Percentiles rank a stretch among this genome's conserved stretches.
These are phyloP conservation scores for Doryteuthis pealeii DNA, from an alignment of 1,140 invertebrate genomes.

Conservation along the genomic window DNA sequence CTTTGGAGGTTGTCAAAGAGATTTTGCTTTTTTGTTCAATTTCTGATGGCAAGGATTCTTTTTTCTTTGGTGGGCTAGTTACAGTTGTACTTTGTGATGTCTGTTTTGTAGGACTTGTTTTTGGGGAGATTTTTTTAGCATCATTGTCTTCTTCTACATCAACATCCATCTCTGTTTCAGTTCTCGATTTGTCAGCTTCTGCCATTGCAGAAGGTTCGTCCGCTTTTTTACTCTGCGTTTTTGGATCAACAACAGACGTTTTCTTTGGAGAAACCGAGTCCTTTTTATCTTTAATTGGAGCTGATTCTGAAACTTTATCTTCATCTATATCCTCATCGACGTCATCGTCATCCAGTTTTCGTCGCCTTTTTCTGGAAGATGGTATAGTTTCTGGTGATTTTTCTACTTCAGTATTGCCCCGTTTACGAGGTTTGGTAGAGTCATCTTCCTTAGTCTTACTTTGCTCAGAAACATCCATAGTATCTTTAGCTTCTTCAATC, in stretches of 20 bases:
- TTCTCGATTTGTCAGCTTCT: not conserved
- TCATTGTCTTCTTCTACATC: not conserved
- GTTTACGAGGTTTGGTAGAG: not conserved
- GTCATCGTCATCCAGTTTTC: too few species aligned
- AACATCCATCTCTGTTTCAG: conserved; percentile 2
- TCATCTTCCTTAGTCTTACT: not conserved
- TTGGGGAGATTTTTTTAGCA: not conserved
- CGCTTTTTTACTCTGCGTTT: too few species aligned
- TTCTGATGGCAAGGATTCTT: too few species aligned
- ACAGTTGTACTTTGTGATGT: not conserved
- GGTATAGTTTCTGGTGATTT: not conserved
- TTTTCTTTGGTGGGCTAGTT: not conserved
- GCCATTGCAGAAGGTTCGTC: too few species aligned
- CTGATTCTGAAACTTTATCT: not conserved
- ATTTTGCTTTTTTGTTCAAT: too few species aligned
- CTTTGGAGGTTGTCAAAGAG: too few species aligned
- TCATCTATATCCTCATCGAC: not conserved
- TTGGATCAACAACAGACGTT: not conserved
- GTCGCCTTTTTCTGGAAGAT: not conserved
- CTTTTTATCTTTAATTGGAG: not conserved
- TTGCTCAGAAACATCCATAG: not conserved
- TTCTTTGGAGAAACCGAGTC: not conserved
- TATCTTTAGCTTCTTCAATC: not conserved
- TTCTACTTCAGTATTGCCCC: not conserved
- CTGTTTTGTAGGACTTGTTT: not conserved